Percentiles rank a stretch among this genome's conserved stretches.
These are phyloP conservation scores for Macrosoma leucophasiata DNA, from an alignment of 2,888 invertebrate species.

Conservation along the genomic window DNA sequence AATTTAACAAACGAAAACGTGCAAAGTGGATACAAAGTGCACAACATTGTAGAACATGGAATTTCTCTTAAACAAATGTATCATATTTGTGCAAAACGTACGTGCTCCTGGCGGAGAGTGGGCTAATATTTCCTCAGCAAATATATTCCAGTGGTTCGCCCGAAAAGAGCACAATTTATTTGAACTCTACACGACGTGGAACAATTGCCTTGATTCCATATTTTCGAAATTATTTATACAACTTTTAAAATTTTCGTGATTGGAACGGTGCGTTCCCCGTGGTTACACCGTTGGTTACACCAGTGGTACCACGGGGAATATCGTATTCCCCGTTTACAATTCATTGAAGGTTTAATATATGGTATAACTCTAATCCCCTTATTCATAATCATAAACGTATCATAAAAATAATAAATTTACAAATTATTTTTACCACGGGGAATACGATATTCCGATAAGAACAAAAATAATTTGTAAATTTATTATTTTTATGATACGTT, in stretches of 20 bases:
- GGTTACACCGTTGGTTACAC: too few relatives aligned
- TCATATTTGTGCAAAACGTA: constrained; percentile 18
- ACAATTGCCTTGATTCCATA: background rate
- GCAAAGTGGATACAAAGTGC: constrained; percentile 8
- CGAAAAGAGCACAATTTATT: background rate
- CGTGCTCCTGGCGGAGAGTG: constrained; percentile 2
- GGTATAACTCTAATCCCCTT: too few relatives aligned
- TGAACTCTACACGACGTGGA: background rate
- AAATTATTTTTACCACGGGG: too few relatives aligned
- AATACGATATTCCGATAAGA: too few relatives aligned
- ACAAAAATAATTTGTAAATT: too few relatives aligned
- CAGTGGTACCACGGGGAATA: too few relatives aligned
- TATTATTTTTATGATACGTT: too few relatives aligned
- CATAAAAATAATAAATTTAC: too few relatives aligned
- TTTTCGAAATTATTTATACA: background rate
- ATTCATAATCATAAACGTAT: too few relatives aligned
- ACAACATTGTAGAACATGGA: constrained; percentile 8
- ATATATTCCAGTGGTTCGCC: background rate
- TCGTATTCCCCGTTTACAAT: too few relatives aligned
- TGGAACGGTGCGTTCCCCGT: too few relatives aligned
- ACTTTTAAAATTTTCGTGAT: background rate
- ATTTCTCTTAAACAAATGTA: constrained; percentile 12
- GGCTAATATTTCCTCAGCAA: background rate
- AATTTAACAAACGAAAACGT: constrained; percentile 13
- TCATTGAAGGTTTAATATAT: too few relatives aligned